Percentiles rank a stretch among this genome's conserved stretches.
phyloP scores from a whole-genome alignment of 1,140 invertebrate species.

The Lepidurus arcticus region DNA sequence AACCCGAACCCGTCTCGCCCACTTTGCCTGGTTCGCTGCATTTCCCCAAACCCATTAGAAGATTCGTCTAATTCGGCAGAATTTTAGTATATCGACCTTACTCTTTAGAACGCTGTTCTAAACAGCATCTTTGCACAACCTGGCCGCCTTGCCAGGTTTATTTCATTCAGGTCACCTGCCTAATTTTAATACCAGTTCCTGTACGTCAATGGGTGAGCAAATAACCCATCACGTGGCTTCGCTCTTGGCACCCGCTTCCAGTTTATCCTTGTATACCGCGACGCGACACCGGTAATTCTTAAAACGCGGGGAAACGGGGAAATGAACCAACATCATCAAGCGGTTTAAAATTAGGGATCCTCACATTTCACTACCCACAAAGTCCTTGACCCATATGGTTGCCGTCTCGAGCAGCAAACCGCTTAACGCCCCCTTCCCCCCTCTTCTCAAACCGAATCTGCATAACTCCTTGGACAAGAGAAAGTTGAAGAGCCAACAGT shows the following conservation, averaged over 20 bases:
- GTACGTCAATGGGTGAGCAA: background rate
- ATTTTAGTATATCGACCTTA: no score
- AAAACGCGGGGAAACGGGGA: background rate
- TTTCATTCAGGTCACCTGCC: slow-evolving; percentile 12
- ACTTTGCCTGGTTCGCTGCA: no score
- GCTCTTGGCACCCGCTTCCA: background rate
- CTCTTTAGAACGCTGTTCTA: no score
- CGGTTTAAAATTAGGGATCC: slow-evolving; percentile 11
- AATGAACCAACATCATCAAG: slow-evolving; percentile 3
- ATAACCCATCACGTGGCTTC: background rate
- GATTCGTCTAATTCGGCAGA: no score
- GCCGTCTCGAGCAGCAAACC: no score
- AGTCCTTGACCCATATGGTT: slow-evolving; percentile 1
- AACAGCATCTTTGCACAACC: no score
- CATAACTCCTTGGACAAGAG: no score
- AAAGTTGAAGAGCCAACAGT: no score
- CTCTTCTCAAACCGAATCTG: background rate
- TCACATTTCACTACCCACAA: background rate
- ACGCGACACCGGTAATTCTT: background rate
- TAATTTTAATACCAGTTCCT: slow-evolving; percentile 1
- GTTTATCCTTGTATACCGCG: background rate
- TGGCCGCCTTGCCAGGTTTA: background rate
- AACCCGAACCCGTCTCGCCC: no score
- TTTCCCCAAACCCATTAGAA: no score
- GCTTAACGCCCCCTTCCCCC: background rate